phyloP scores from a whole-genome alignment of 2,888 invertebrate genomes.

The Mesodorylaimus sp. region DNA sequence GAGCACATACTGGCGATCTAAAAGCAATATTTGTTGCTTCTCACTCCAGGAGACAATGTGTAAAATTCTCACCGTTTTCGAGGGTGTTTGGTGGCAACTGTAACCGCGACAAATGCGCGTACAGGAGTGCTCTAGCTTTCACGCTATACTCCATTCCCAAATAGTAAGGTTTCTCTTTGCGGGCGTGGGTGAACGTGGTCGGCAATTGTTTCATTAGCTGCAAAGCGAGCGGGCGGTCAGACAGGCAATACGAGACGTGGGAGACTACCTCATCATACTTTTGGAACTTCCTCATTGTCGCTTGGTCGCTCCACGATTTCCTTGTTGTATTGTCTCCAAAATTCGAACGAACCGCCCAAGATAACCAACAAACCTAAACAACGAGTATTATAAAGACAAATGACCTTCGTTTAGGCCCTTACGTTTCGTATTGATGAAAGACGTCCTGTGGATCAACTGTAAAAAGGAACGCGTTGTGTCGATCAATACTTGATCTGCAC shows the following conservation, averaged over 20 bases:
- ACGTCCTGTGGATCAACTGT: constrained; percentile 84
- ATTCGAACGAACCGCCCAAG: constrained; percentile 84
- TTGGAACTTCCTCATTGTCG: constrained; percentile 82
- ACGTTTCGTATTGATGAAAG: constrained; percentile 80
- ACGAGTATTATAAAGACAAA: neutral
- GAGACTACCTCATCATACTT: constrained; percentile 41
- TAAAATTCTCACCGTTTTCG: constrained; percentile 24
- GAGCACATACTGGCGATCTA: constrained; percentile 33
- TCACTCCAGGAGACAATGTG: neutral
- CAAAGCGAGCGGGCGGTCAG: constrained; percentile 4
- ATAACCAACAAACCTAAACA: constrained; percentile 64
- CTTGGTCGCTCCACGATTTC: constrained; percentile 77
- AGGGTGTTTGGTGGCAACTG: constrained; percentile 30
- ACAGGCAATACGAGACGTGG: constrained; percentile 4
- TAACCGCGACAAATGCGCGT: constrained; percentile 79
- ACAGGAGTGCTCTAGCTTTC: constrained; percentile 70
- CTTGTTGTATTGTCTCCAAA: constrained; percentile 76
- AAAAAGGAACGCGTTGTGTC: constrained; percentile 94
- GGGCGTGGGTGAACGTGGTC: constrained; percentile 78
- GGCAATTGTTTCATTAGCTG: constrained; percentile 74
- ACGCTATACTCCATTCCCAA: constrained; percentile 69
- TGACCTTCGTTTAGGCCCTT: constrained; percentile 16
- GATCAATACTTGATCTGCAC: constrained; percentile 73
- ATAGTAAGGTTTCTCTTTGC: constrained; percentile 73
- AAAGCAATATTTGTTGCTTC: constrained; percentile 11